phyloP scores from a whole-genome alignment of 2,113 vertebrate genomes.

The Daubentonia madagascariensis region DNA sequence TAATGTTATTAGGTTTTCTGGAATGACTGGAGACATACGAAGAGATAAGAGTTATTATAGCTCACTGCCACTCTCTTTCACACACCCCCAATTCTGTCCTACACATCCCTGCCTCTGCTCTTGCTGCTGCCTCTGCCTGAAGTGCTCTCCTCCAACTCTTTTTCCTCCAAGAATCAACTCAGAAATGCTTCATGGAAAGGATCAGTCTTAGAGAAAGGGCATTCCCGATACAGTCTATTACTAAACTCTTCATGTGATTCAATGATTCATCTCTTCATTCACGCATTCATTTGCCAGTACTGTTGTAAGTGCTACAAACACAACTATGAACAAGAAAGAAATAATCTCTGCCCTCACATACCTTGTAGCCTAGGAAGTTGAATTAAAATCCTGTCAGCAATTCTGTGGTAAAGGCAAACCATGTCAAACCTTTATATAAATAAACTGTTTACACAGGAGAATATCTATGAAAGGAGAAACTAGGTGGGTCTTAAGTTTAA shows the following conservation, averaged over 20 bases:
- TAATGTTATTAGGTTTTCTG: background rate
- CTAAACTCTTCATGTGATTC: background rate
- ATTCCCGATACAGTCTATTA: background rate
- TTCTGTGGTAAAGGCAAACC: background rate
- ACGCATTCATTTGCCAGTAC: background rate
- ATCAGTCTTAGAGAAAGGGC: background rate
- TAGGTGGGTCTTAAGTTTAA: background rate
- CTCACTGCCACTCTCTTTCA: background rate
- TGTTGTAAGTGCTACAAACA: background rate
- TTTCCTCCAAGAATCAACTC: background rate
- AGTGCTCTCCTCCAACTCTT: background rate
- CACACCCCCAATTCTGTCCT: background rate
- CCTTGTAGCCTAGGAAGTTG: background rate
- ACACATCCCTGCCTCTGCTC: background rate
- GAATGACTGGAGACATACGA: background rate
- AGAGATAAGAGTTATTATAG: background rate
- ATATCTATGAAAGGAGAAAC: background rate
- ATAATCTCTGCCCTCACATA: background rate
- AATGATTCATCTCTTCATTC: background rate
- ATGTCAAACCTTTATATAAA: background rate
- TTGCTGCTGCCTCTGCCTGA: background rate
- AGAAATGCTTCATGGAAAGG: background rate
- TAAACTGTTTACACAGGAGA: background rate
- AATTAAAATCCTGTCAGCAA: constrained; percentile 6
- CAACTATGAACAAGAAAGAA: background rate